Evolutionary conservation across 2,113 vertebrate genomes (phyloP).

Genomic region (Tinamus guttatus): DNA sequence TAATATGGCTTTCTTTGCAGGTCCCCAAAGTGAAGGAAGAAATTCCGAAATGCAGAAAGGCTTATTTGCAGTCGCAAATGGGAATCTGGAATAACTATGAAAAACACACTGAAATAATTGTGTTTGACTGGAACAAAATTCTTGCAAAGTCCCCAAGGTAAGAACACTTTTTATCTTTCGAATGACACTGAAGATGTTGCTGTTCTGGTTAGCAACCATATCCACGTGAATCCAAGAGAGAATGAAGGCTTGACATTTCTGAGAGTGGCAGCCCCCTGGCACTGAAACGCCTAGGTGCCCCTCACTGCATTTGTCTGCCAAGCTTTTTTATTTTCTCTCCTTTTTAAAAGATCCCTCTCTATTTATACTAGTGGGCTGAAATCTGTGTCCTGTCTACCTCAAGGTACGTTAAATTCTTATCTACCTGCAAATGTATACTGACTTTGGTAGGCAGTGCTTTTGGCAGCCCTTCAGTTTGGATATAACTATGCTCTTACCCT

Average conservation of each 20-base stretch:
- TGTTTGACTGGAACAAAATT: slow-evolving; percentile 76
- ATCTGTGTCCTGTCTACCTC: background rate
- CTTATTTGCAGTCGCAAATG: slow-evolving; percentile 69
- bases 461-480: background rate
- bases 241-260: slow-evolving; percentile 60
- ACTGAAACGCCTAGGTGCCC: slow-evolving; percentile 21
- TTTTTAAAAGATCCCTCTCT: background rate
- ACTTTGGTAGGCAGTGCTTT: background rate
- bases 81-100: slow-evolving; percentile 74
- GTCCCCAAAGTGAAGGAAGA: slow-evolving; percentile 56
- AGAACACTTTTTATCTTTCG: slow-evolving; percentile 64
- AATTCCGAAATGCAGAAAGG: slow-evolving; percentile 75
- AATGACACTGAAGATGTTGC: slow-evolving; percentile 43
- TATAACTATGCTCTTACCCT: background rate
- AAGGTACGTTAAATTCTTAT: background rate
- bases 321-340: background rate
- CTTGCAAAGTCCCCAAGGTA: slow-evolving; percentile 80
- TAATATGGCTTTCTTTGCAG: slow-evolving; percentile 69
- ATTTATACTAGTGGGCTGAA: background rate
- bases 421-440: background rate
- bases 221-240: slow-evolving; percentile 38
- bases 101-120: slow-evolving; percentile 75
- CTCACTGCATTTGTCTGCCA: slow-evolving; percentile 33
- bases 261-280: background rate
- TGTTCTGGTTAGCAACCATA: slow-evolving; percentile 49